Evolutionary conservation across 2,888 invertebrate species (phyloP).

Genomic region (Leistus spinibarbis): DNA sequence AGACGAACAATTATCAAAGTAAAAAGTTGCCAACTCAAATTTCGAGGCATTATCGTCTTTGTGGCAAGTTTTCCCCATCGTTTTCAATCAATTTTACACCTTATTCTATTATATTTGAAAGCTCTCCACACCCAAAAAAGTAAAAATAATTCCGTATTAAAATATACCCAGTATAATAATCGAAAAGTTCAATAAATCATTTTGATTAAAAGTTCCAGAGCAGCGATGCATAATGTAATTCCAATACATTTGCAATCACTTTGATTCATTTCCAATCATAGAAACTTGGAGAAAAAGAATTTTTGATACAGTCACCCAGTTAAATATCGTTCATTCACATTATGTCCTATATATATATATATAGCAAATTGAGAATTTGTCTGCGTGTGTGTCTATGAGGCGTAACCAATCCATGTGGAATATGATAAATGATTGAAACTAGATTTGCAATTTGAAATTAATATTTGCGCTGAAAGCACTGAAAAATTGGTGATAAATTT

Average conservation of each 20-base stretch:
- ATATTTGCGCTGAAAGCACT: constrained; percentile 26
- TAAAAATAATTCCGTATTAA: too few relatives aligned
- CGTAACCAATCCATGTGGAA: background rate
- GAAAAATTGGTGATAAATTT: constrained; percentile 34
- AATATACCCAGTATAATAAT: background rate
- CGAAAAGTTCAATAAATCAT: background rate
- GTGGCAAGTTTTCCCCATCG: too few relatives aligned
- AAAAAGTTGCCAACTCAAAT: background rate
- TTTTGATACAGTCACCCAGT: background rate
- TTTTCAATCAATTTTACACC: too few relatives aligned
- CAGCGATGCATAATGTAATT: background rate
- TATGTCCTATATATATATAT: too few relatives aligned
- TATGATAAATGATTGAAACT: constrained; percentile 1
- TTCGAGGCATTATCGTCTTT: too few relatives aligned
- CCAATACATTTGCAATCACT: background rate
- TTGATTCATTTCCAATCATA: background rate
- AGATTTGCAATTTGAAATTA: constrained; percentile 32
- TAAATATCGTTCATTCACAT: background rate
- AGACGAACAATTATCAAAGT: background rate
- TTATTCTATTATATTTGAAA: too few relatives aligned
- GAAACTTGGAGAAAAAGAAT: background rate
- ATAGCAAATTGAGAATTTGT: constrained; percentile 4
- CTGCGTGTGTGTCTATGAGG: background rate
- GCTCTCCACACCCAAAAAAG: too few relatives aligned
- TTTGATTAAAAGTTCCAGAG: background rate